These are phyloP conservation scores for Sarcoramphus papa DNA, from an alignment of 2,797 vertebrate species.

Conservation along the genomic window DNA sequence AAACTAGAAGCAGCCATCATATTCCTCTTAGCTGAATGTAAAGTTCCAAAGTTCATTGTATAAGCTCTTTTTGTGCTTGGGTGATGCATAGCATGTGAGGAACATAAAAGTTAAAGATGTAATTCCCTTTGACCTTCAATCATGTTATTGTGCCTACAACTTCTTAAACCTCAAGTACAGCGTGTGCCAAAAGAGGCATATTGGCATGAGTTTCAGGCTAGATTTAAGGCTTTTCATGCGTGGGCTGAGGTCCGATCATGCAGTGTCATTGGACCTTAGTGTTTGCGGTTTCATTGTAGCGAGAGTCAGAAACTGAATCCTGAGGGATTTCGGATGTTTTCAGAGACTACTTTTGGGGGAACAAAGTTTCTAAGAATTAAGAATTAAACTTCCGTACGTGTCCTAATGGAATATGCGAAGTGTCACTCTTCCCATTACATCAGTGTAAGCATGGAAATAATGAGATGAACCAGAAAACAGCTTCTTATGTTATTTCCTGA, in stretches of 20 bases:
- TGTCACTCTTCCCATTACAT: slow-evolving; percentile 56
- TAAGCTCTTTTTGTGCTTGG: neutral
- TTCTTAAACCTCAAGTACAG: neutral
- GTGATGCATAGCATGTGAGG: neutral
- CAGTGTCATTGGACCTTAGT: neutral
- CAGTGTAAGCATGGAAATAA: slow-evolving; percentile 52
- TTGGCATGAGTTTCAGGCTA: neutral
- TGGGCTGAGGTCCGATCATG: neutral
- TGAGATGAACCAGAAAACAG: slow-evolving; percentile 50
- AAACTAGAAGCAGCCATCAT: neutral
- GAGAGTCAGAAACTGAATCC: neutral
- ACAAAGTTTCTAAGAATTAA: neutral
- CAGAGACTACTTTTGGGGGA: neutral
- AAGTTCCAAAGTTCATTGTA: neutral
- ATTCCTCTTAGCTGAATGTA: neutral
- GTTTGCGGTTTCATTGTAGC: neutral
- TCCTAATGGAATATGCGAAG: slow-evolving; percentile 31
- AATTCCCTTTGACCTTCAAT: neutral
- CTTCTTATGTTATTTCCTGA: slow-evolving; percentile 55
- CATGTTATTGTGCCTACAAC: neutral
- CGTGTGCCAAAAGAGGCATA: neutral
- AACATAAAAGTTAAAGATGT: neutral
- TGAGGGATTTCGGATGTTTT: neutral
- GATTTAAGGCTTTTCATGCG: neutral
- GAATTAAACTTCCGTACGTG: neutral